Evolutionary conservation across 2,797 vertebrate genomes (phyloP).

Genomic region (Parauchenoglanis ngamensis): DNA sequence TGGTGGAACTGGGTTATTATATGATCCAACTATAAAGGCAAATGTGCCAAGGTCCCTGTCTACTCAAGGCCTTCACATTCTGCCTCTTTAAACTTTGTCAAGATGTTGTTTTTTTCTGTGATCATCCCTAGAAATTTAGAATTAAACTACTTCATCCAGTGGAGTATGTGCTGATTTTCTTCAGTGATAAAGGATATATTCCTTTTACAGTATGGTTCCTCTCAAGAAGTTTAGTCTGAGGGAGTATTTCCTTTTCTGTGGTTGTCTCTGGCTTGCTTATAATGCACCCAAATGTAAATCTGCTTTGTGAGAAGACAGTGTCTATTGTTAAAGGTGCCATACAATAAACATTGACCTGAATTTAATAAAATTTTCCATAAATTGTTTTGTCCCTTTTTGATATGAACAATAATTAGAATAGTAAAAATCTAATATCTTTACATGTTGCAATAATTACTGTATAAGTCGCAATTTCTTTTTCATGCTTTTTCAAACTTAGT

Average conservation of each 20-base stretch:
- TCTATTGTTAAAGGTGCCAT: not conserved
- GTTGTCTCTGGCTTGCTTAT: not conserved
- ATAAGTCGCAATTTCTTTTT: not conserved
- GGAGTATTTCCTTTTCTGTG: not conserved
- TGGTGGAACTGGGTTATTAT: not conserved
- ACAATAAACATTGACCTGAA: not conserved
- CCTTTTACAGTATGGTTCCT: not conserved
- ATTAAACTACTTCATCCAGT: not conserved
- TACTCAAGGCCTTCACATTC: not conserved
- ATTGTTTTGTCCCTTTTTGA: not conserved
- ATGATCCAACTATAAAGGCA: not conserved
- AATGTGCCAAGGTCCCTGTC: not conserved
- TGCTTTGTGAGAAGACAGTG: not conserved
- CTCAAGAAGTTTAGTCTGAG: not conserved
- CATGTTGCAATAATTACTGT: not conserved
- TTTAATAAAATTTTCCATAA: not conserved
- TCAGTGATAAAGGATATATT: too few species aligned
- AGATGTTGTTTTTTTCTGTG: not conserved
- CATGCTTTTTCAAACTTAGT: not conserved
- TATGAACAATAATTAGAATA: not conserved
- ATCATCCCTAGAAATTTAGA: not conserved
- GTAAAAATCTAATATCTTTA: not conserved
- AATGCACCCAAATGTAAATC: not conserved
- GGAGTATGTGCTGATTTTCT: not conserved
- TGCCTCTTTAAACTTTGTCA: not conserved